phyloP scores from a whole-genome alignment of 2,888 invertebrate species.

The Neuroscelio doddi region DNA sequence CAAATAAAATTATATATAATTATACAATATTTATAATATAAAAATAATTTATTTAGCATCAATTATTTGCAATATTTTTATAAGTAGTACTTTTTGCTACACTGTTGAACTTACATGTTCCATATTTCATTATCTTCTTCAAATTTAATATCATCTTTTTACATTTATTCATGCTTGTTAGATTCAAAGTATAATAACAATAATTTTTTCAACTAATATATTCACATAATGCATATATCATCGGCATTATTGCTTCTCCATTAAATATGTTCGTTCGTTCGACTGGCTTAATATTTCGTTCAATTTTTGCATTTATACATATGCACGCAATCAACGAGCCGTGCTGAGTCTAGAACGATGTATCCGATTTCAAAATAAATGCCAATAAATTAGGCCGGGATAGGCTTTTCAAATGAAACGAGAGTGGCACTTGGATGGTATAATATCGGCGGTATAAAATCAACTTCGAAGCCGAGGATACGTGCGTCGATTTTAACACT shows the following conservation, averaged over 20 bases:
- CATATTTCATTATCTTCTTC: too few relatives aligned
- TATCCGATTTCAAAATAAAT: slow-evolving; percentile 62
- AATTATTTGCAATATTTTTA: too few relatives aligned
- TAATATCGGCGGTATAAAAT: slow-evolving; percentile 47
- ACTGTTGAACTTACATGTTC: too few relatives aligned
- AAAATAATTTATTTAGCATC: too few relatives aligned
- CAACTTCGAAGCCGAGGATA: slow-evolving; percentile 25
- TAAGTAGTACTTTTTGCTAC: too few relatives aligned
- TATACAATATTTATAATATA: too few relatives aligned
- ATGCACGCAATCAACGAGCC: slow-evolving; percentile 33
- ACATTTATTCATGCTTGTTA: too few relatives aligned
- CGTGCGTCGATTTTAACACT: slow-evolving; percentile 45
- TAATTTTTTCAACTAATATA: slow-evolving; percentile 13
- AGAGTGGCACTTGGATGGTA: slow-evolving; percentile 48
- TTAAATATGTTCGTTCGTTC: slow-evolving; percentile 16
- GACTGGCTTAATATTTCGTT: slow-evolving; percentile 27
- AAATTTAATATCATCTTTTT: too few relatives aligned
- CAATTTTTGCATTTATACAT: slow-evolving; percentile 32
- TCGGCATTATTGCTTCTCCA: slow-evolving; percentile 10
- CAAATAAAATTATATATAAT: too few relatives aligned
- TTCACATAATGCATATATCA: slow-evolving; percentile 19
- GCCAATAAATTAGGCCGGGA: slow-evolving; percentile 55
- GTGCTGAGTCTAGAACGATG: slow-evolving; percentile 27
- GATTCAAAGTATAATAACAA: neutral
- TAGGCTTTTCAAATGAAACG: slow-evolving; percentile 56